A percentile compares a stretch with the other conserved stretches of the same genome.
phyloP scores from a whole-genome alignment of 2,797 vertebrate species.

The Babyrousa celebensis region DNA sequence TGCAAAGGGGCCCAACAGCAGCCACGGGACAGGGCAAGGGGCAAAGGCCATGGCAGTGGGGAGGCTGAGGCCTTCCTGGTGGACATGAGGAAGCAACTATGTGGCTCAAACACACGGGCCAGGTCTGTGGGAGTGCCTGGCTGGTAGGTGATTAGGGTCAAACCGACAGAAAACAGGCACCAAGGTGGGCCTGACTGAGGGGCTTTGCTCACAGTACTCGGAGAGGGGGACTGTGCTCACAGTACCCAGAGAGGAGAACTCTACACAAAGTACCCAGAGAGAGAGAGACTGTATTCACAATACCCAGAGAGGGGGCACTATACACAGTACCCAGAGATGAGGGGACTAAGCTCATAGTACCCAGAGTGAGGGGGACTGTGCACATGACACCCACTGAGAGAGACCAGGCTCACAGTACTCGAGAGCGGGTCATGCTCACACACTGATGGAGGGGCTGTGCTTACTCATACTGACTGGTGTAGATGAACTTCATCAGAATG shows the following conservation, averaged over 20 bases:
- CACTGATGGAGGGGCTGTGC: constrained; percentile 70
- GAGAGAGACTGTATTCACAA: neutral
- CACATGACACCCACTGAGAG: neutral
- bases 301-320: too few relatives aligned
- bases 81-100: neutral
- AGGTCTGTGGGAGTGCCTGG: neutral
- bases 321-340: neutral
- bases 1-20: neutral
- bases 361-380: neutral
- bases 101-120: neutral
- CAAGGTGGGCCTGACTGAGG: too few relatives aligned
- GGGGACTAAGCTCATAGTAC: neutral
- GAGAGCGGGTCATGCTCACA: too few relatives aligned
- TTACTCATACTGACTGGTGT: constrained; percentile 99
- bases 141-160: accelerated
- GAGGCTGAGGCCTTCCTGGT: neutral
- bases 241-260: neutral
- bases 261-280: neutral
- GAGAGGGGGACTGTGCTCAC: neutral
- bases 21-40: neutral
- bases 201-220: neutral
- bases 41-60: neutral
- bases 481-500: constrained; percentile 99
- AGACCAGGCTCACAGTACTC: neutral
- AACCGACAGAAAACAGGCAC: neutral